Base-by-base conservation (phyloP, 2,888 invertebrate genomes). In the Epirrita christyi region DNA sequence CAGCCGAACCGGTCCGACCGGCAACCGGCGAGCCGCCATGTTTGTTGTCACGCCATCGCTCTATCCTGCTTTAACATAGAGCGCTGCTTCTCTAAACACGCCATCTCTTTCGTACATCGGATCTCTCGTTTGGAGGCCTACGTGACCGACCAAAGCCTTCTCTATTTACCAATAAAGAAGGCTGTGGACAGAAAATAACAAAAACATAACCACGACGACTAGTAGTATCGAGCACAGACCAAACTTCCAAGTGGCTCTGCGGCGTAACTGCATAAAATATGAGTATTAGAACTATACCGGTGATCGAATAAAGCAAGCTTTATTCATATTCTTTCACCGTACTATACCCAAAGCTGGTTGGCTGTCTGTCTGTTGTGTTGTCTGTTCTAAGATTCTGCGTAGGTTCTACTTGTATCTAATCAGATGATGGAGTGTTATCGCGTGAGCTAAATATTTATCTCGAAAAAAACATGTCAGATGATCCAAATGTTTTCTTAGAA, bases 31-130 rank as follows among this genome's bases (percentile, higher is more conserved):
- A 27, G 47, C 76, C 84, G 88, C 91, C 91, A 91, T 91, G 70
- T 89, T 91, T 89, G 85, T 89, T 91, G 84, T 92, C 90, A 91
- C 90, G 90, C 90, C 87, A 91, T 78, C 69, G 67, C 66, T 70
- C 80, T 60, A 55, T 86, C 88, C 68, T 72, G 37, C 77, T 86
- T 79, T 70, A 66, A 64, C 83, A 62, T 67, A 64, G 59, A 51
- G 61, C 64, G 67, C 60, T 58, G 54, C 75, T 75, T 73, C 71
- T 76, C 70, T 51, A 40, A 57, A 59, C 54, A 55, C 36, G 58
- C 71, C 63, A 62, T 77, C 78, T 77, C 78, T 59, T 44, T 78
- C 75, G 53, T 67, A 66, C 68, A 71, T 75, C 68, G 61, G 66
- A 66, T 63, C 67, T 81, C 85, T 85, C 80, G 58, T 74, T 83